Percentiles rank a stretch among this genome's conserved stretches.
phyloP scores from a whole-genome alignment of 2,113 vertebrate species.

The Rattus rattus region DNA sequence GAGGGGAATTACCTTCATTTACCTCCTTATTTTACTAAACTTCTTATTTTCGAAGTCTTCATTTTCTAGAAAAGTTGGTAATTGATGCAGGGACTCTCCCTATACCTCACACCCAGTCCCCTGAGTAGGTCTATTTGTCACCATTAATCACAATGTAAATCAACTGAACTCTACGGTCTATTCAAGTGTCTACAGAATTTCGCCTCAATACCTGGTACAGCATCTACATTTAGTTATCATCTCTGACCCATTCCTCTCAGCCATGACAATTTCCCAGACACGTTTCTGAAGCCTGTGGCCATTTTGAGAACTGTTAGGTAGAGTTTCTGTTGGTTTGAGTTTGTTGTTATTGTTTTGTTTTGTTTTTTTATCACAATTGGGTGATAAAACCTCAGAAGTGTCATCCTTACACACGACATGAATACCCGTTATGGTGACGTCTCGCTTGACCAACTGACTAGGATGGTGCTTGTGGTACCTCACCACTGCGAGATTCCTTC shows the following conservation, averaged over 20 bases:
- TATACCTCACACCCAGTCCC: neutral
- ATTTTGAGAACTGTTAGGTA: neutral
- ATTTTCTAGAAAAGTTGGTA: slow-evolving; percentile 8
- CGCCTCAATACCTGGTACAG: neutral
- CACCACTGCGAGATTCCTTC: neutral
- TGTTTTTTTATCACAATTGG: neutral
- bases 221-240: neutral
- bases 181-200: neutral
- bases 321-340: neutral
- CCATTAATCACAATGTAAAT: neutral
- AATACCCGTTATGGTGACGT: neutral
- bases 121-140: neutral
- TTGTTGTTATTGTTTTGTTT: neutral
- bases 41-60: neutral
- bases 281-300: neutral
- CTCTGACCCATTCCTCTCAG: neutral
- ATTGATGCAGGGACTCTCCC: neutral
- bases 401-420: neutral
- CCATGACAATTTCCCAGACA: neutral
- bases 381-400: neutral
- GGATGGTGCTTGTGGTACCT: neutral
- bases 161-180: neutral
- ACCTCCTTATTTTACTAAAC: neutral
- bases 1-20: neutral
- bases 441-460: neutral